Evolutionary conservation across 1,140 invertebrate genomes (phyloP).

Genomic region (Octopus sinensis): DNA sequence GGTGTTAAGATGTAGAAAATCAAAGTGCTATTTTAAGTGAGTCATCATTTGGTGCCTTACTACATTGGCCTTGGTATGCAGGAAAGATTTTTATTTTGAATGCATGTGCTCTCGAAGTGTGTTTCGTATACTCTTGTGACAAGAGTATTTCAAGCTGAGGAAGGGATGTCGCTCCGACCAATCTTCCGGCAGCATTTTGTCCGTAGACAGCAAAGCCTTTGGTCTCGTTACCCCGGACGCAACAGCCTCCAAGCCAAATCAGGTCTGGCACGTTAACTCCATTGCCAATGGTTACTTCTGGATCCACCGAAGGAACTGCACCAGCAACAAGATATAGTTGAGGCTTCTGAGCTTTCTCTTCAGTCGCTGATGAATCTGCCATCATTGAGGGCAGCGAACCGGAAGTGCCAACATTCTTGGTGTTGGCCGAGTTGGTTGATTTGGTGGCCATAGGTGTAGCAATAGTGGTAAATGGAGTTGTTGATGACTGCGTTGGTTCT

Average conservation of each 20-base stretch:
- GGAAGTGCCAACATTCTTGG: not conserved
- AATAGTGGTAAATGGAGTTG: not conserved
- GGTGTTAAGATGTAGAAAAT: not conserved
- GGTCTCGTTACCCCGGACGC: conserved; percentile 30
- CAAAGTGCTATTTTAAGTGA: not conserved
- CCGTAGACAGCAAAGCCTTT: conserved; percentile 36
- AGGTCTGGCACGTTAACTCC: conserved; percentile 41
- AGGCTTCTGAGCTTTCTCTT: conserved; percentile 15
- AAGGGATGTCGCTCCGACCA: conserved; percentile 34
- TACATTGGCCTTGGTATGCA: conserved; percentile 16
- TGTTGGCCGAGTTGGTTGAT: conserved; percentile 10
- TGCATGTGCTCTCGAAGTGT: conserved; percentile 25
- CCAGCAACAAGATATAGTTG: conserved; percentile 34
- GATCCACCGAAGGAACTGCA: conserved; percentile 30
- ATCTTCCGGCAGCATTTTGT: conserved; percentile 28
- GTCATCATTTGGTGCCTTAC: not conserved
- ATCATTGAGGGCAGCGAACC: not conserved
- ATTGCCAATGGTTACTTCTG: conserved; percentile 33
- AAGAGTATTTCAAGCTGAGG: conserved; percentile 43
- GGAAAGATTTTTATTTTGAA: conserved; percentile 38
- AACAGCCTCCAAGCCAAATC: conserved; percentile 44
- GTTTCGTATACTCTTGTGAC: conserved; percentile 30
- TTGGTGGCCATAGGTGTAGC: conserved; percentile 10
- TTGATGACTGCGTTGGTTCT: not conserved
- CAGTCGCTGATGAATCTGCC: not conserved